Evolutionary conservation across 2,113 vertebrate genomes (phyloP).

Genomic region (Cinclus cinclus): DNA sequence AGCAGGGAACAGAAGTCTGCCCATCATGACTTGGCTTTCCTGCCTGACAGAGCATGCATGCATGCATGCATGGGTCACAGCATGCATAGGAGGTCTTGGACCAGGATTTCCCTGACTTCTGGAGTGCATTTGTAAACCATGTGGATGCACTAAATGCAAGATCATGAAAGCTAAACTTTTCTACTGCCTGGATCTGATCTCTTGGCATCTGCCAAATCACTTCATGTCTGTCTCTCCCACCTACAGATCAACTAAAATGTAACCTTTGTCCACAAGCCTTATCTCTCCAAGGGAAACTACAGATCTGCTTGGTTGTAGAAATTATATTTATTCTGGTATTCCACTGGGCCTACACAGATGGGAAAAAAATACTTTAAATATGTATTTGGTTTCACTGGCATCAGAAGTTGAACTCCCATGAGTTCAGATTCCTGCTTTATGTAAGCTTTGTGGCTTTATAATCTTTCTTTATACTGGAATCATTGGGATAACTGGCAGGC

Average conservation of each 20-base stretch:
- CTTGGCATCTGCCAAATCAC: neutral
- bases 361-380: neutral
- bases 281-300: neutral
- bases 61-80: neutral
- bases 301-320: neutral
- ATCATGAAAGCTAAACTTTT: neutral
- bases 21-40: neutral
- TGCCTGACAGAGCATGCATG: neutral
- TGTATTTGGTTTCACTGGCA: neutral
- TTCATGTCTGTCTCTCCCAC: neutral
- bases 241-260: neutral
- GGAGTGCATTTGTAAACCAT: neutral
- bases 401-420: neutral
- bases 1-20: neutral
- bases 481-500: neutral
- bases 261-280: neutral
- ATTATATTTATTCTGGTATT: neutral
- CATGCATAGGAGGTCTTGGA: rapidly evolving
- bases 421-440: neutral
- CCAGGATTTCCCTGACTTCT: neutral
- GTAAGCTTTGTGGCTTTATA: neutral
- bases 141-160: neutral
- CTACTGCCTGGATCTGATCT: neutral
- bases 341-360: neutral
- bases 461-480: neutral